phyloP scores from a whole-genome alignment of 2,888 invertebrate species.

The Apodemia hepburni region DNA sequence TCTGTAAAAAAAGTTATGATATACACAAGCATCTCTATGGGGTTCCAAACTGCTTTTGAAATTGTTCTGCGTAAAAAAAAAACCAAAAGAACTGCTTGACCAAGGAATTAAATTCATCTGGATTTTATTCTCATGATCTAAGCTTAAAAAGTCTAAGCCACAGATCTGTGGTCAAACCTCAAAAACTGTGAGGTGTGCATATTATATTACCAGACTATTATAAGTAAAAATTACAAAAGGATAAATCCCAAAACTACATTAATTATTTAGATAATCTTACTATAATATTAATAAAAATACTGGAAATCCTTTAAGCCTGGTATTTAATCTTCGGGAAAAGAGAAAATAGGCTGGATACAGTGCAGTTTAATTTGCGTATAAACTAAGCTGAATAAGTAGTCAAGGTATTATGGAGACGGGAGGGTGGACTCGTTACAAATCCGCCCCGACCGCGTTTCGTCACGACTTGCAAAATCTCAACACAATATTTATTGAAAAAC shows the following conservation, averaged over 20 bases:
- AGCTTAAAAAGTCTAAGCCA: too few relatives aligned
- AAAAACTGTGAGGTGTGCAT: too few relatives aligned
- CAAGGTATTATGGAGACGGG: slow-evolving; percentile 42
- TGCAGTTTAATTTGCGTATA: slow-evolving; percentile 31
- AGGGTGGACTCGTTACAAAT: slow-evolving; percentile 39
- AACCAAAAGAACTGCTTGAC: too few relatives aligned
- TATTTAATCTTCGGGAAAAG: slow-evolving; percentile 5
- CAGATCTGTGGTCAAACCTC: too few relatives aligned
- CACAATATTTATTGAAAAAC: slow-evolving; percentile 13
- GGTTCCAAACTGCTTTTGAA: too few relatives aligned
- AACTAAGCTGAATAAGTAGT: slow-evolving; percentile 38
- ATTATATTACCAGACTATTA: too few relatives aligned
- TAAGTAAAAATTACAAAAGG: too few relatives aligned
- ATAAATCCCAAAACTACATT: neutral
- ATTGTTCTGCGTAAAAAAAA: too few relatives aligned
- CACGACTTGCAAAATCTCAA: slow-evolving; percentile 39
- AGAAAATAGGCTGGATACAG: slow-evolving; percentile 5
- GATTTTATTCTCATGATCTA: too few relatives aligned
- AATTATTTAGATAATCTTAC: neutral
- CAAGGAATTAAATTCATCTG: too few relatives aligned
- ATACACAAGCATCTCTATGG: too few relatives aligned
- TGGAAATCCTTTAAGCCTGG: neutral
- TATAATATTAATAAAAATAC: neutral
- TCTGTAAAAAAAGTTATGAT: too few relatives aligned
- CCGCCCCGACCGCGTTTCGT: slow-evolving; percentile 40